Conservation (phyloP, 2,888 invertebrate genomes). For the Dryobotodes eremita region DNA sequence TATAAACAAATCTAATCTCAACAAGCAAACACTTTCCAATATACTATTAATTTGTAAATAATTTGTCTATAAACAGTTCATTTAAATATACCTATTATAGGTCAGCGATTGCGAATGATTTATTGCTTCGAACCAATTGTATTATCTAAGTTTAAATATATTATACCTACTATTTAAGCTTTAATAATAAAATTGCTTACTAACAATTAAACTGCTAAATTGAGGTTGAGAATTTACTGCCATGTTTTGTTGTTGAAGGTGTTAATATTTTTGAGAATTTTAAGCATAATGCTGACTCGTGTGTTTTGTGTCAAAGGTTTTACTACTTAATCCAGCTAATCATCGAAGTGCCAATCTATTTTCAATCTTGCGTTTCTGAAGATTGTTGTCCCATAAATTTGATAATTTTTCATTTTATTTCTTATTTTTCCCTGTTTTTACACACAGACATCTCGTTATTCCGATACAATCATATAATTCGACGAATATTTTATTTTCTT, state of each 20-base stretch:
- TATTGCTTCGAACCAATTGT: not conserved
- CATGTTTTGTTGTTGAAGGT: not conserved
- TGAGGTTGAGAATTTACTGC: not conserved
- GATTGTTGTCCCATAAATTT: not conserved
- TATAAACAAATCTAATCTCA: not conserved
- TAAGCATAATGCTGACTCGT: not conserved
- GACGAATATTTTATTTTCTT: conserved; percentile 34
- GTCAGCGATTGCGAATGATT: not conserved
- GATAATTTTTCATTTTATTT: not conserved
- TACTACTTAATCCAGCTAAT: not conserved
- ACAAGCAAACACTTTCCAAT: not conserved
- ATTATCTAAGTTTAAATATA: not conserved
- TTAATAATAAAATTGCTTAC: not conserved
- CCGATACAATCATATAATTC: conserved; percentile 40
- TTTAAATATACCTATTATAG: not conserved
- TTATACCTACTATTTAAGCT: not conserved
- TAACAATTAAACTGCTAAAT: not conserved
- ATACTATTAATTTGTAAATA: not conserved
- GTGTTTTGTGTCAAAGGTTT: not conserved
- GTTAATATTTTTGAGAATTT: not conserved
- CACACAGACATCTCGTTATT: conserved; percentile 12
- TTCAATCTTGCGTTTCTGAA: not conserved
- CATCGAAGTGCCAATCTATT: no score
- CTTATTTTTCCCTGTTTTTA: not conserved
- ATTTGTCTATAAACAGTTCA: not conserved